Conservation (phyloP, 2,113 vertebrate genomes). For the Chaetodon auriga region DNA sequence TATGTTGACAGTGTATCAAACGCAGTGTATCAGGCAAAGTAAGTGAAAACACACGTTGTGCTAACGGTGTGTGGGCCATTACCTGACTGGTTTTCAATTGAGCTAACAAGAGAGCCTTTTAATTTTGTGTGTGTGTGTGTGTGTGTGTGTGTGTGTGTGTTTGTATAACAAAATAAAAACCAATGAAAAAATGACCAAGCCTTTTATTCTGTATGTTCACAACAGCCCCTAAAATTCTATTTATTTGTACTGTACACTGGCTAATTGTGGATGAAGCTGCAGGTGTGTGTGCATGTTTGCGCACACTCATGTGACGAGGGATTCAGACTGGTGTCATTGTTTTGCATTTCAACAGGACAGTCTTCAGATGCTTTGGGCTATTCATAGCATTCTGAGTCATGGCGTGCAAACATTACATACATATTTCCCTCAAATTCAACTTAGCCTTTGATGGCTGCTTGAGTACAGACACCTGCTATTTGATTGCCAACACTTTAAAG, state of each 20-base stretch:
- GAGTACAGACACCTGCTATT: conserved; percentile 47
- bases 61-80: not conserved
- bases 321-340: conserved; percentile 23
- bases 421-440: conserved; percentile 35
- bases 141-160: too few species aligned
- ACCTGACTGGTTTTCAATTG: not conserved
- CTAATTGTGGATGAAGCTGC: conserved; percentile 1
- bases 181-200: not conserved
- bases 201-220: not conserved
- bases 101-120: conserved; percentile 3
- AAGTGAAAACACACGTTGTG: not conserved
- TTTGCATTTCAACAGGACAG: conserved; percentile 39
- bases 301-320: not conserved
- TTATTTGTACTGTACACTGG: conserved; percentile 17
- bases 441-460: conserved; percentile 47
- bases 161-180: not conserved
- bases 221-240: not conserved
- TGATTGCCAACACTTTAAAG: conserved; percentile 55
- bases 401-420: conserved; percentile 19
- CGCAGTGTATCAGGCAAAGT: not conserved
- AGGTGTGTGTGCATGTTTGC: conserved; percentile 14
- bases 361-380: conserved; percentile 17
- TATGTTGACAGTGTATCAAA: not conserved
- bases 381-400: conserved; percentile 46
- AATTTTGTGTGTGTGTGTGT: not conserved